These are phyloP conservation scores for Chondrilla cf. caribensis DNA, from an alignment of 37 sponge, comb jelly and placozoan genomes.

Conservation along the genomic window DNA sequence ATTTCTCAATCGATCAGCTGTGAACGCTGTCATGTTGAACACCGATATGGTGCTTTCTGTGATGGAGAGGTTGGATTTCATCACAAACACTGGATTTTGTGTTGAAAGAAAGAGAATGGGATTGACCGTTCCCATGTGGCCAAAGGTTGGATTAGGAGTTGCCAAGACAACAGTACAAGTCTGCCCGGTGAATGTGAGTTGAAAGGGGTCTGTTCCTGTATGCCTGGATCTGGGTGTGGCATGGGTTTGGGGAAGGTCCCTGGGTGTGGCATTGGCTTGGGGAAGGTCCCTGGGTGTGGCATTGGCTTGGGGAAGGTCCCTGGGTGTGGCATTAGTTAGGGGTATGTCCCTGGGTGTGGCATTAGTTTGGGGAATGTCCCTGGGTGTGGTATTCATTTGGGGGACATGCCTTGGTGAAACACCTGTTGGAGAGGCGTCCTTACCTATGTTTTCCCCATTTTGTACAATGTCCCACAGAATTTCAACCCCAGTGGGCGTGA, in stretches of 20 bases:
- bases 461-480: too few species aligned
- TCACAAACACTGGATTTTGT: constrained; percentile 33
- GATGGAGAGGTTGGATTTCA: neutral
- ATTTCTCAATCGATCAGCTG: neutral
- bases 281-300: too few species aligned
- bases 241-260: too few species aligned
- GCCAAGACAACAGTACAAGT: constrained; percentile 1
- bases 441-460: too few species aligned
- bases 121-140: neutral
- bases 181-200: constrained; percentile 3
- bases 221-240: neutral
- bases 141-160: neutral
- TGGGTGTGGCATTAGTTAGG: too few species aligned
- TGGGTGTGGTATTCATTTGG: too few species aligned
- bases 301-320: too few species aligned
- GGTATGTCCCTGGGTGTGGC: too few species aligned
- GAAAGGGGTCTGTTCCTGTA: neutral
- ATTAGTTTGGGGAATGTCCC: too few species aligned
- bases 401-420: too few species aligned
- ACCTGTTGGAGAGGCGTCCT: too few species aligned
- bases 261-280: too few species aligned
- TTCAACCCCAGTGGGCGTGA: neutral
- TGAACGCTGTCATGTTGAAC: constrained; percentile 37
- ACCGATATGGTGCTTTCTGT: constrained; percentile 22
- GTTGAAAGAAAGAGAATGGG: constrained; percentile 29